Conservation (phyloP, 2,113 vertebrate genomes). For the Datnioides undecimradiatus region DNA sequence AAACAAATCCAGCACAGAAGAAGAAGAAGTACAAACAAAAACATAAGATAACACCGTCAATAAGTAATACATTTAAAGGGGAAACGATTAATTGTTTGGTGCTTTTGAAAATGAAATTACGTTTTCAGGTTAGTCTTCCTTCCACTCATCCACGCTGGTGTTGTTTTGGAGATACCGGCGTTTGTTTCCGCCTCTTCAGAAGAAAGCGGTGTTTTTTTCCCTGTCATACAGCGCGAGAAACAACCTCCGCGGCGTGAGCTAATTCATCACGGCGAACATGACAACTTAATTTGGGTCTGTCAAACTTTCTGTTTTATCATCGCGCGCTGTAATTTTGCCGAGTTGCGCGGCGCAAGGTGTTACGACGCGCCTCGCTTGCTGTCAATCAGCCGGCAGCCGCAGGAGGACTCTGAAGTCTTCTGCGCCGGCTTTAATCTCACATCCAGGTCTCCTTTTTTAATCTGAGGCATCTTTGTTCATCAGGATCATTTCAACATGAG, state of each 20-base stretch:
- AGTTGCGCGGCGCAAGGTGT: slow-evolving; percentile 5
- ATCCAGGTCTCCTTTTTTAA: not conserved
- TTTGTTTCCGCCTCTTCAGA: slow-evolving; percentile 22
- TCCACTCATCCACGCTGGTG: not conserved
- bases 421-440: not conserved
- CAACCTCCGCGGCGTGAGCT: slow-evolving; percentile 22
- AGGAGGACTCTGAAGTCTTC: not conserved
- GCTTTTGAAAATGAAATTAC: too few species aligned
- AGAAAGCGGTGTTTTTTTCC: not conserved
- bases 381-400: slow-evolving; percentile 36
- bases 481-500: not conserved
- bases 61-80: not conserved
- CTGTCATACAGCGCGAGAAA: slow-evolving; percentile 6
- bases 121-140: not conserved
- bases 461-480: not conserved
- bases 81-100: slow-evolving; percentile 33
- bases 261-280: slow-evolving; percentile 52
- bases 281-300: slow-evolving; percentile 63
- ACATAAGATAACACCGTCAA: not conserved
- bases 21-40: not conserved
- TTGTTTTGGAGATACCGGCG: slow-evolving; percentile 35
- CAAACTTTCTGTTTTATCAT: slow-evolving; percentile 54
- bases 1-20: not conserved
- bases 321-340: slow-evolving; percentile 30
- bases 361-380: not conserved